Evolutionary conservation across 2,888 invertebrate species (phyloP).

Genomic region (Listrodromus nycthemerus): DNA sequence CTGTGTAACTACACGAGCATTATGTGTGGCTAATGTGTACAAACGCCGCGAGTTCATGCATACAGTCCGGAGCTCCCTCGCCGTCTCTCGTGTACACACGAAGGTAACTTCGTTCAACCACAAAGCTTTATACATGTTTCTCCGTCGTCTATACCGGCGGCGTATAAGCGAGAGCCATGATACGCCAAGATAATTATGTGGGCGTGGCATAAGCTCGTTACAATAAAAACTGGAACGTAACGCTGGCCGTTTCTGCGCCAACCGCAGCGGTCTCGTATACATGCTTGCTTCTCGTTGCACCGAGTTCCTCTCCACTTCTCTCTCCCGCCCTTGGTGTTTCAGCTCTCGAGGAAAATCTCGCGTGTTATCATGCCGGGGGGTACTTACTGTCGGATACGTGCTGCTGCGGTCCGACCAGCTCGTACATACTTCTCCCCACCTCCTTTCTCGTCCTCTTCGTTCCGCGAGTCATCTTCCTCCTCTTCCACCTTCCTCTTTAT

Average conservation of each 20-base stretch:
- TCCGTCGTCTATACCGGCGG: conserved; percentile 31
- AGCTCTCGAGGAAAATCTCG: conserved; percentile 60
- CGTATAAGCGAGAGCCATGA: conserved; percentile 56
- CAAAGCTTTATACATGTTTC: conserved; percentile 47
- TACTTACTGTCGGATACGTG: conserved; percentile 63
- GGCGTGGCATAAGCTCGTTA: conserved; percentile 67
- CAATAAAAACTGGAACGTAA: conserved; percentile 68
- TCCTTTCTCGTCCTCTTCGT: conserved; percentile 49
- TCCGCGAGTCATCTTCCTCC: conserved; percentile 3
- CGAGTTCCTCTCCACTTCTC: conserved; percentile 10
- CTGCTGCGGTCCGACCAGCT: conserved; percentile 44
- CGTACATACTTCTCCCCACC: conserved; percentile 40
- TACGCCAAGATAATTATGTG: conserved; percentile 68
- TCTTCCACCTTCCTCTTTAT: not conserved
- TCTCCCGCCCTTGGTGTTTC: conserved; percentile 14
- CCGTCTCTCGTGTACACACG: conserved; percentile 13
- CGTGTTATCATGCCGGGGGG: conserved; percentile 63
- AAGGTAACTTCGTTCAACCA: conserved; percentile 61
- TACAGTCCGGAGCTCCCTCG: not conserved
- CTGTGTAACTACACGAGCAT: not conserved
- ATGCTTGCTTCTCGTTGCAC: conserved; percentile 32
- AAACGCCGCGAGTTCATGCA: conserved; percentile 26
- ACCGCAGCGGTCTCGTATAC: conserved; percentile 53
- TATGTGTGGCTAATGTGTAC: conserved; percentile 2
- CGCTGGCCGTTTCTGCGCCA: conserved; percentile 64